Conservation (phyloP, 2,113 vertebrate genomes). For the Coturnix japonica region DNA sequence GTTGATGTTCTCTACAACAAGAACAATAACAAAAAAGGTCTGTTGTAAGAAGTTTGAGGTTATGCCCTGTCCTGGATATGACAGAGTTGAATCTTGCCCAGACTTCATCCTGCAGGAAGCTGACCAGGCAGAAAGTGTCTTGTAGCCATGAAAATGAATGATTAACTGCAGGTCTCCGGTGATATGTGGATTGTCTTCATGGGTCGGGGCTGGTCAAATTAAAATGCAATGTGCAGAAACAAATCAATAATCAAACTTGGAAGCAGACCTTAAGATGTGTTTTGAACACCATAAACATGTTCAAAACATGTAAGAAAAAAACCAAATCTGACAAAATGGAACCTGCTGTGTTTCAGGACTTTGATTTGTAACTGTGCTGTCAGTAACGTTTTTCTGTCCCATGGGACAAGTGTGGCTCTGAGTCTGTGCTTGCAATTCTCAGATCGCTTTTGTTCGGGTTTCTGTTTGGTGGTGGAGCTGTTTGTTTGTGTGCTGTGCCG, state of each 20-base stretch:
- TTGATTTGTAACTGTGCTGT: neutral
- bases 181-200: neutral
- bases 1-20: constrained; percentile 19
- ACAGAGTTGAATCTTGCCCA: neutral
- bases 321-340: neutral
- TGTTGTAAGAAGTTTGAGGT: neutral
- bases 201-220: neutral
- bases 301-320: neutral
- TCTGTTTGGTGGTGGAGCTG: neutral
- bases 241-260: neutral
- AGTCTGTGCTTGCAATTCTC: neutral
- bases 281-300: neutral
- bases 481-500: neutral
- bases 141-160: neutral
- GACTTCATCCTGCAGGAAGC: neutral
- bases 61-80: neutral
- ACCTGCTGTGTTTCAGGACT: neutral
- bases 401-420: accelerated
- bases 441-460: accelerated
- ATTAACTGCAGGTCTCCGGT: neutral
- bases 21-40: neutral
- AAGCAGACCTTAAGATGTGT: neutral
- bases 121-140: neutral
- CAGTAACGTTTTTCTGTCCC: accelerated
- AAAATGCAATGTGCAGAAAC: neutral